phyloP scores from a whole-genome alignment of 2,113 vertebrate species.

The Eubucco bourcierii region DNA sequence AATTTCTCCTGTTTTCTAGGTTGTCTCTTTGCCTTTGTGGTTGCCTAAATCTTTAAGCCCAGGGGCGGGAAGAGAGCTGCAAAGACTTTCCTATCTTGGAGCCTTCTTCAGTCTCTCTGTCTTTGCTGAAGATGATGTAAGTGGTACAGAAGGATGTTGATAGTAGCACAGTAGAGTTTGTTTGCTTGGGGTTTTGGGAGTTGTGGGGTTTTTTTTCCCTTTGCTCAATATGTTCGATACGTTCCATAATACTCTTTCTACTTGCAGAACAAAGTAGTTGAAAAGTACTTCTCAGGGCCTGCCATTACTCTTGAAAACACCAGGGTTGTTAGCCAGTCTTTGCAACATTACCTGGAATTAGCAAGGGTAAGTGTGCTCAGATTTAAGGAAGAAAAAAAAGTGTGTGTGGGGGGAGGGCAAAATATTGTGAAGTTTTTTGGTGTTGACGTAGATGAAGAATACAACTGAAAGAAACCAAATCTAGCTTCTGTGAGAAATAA shows the following conservation, averaged over 20 bases:
- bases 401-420: too few relatives aligned
- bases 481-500: neutral
- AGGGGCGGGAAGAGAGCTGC: slow-evolving; percentile 92
- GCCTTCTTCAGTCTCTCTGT: slow-evolving; percentile 96
- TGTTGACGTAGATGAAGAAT: neutral
- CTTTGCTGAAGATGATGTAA: slow-evolving; percentile 98
- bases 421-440: neutral
- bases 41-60: slow-evolving; percentile 91
- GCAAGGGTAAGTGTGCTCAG: slow-evolving; percentile 83
- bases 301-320: slow-evolving; percentile 98
- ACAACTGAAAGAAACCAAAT: neutral
- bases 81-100: slow-evolving; percentile 93
- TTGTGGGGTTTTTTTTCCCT: neutral
- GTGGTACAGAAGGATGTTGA: slow-evolving; percentile 49
- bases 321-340: slow-evolving; percentile 92
- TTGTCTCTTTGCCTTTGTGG: slow-evolving; percentile 90
- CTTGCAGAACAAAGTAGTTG: slow-evolving; percentile 90
- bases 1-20: slow-evolving; percentile 64
- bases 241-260: neutral
- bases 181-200: neutral
- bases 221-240: rapidly evolving
- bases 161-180: neutral
- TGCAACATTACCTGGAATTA: slow-evolving; percentile 96
- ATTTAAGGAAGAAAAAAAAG: too few relatives aligned
- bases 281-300: slow-evolving; percentile 98